These are phyloP conservation scores for Rhyzopertha dominica DNA, from an alignment of 1,140 invertebrate genomes.

Conservation along the genomic window DNA sequence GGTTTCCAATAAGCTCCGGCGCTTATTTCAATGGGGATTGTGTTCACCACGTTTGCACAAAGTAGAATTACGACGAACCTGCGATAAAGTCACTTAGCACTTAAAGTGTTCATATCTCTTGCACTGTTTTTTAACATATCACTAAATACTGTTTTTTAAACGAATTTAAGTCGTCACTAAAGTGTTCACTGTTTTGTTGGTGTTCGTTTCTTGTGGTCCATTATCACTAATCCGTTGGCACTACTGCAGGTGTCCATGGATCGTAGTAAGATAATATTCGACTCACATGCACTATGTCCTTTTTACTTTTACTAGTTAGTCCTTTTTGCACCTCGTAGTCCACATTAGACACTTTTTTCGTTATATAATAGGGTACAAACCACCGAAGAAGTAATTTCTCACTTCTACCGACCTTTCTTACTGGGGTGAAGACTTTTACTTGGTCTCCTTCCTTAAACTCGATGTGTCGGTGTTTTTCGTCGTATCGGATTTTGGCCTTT, in stretches of 20 bases:
- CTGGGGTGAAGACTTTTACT: constrained; percentile 18
- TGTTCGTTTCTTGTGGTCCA: too few species aligned
- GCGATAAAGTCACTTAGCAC: too few species aligned
- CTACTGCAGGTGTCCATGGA: constrained; percentile 16
- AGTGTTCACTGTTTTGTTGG: too few species aligned
- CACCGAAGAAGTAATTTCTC: constrained; percentile 18
- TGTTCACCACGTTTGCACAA: too few species aligned
- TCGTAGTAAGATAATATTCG: constrained; percentile 17
- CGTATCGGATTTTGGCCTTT: constrained; percentile 14
- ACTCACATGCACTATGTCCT: constrained; percentile 13
- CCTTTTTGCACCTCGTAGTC: constrained; percentile 19
- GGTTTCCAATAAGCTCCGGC: constrained; percentile 15
- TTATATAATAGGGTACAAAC: constrained; percentile 18
- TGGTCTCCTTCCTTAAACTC: constrained; percentile 12
- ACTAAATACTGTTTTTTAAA: too few species aligned
- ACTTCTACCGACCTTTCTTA: constrained; percentile 20
- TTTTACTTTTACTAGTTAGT: constrained; percentile 1
- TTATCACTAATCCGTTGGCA: too few species aligned
- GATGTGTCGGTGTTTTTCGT: constrained; percentile 20
- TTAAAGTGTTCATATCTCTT: too few species aligned
- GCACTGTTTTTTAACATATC: too few species aligned
- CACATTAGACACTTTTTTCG: constrained; percentile 9
- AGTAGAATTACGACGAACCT: too few species aligned
- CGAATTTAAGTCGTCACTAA: too few species aligned
- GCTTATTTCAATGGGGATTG: constrained; percentile 12